Evolutionary conservation across 2,113 vertebrate species (phyloP).

Genomic region (Trematomus loennbergii): DNA sequence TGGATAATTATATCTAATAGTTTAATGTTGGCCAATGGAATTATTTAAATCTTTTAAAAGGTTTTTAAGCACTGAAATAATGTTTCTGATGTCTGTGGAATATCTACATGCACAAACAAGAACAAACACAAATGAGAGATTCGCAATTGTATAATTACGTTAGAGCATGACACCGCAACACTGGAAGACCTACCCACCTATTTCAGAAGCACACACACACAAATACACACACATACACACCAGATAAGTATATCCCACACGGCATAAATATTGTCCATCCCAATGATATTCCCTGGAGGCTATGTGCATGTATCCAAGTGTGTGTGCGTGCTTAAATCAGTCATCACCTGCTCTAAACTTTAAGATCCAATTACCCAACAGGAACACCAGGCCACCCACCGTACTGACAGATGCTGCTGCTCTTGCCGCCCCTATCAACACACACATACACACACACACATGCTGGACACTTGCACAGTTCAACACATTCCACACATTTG

Average conservation of each 20-base stretch:
- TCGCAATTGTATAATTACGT: background rate
- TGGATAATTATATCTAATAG: constrained; percentile 40
- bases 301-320: background rate
- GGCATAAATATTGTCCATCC: constrained; percentile 24
- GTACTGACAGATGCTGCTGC: constrained; percentile 78
- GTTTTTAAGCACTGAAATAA: constrained; percentile 1
- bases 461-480: constrained; percentile 46
- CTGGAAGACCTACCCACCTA: constrained; percentile 2
- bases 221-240: constrained; percentile 17
- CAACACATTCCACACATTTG: constrained; percentile 42
- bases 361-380: constrained; percentile 83
- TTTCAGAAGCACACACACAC: background rate
- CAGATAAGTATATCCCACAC: constrained; percentile 10
- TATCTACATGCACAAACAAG: constrained; percentile 1
- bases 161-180: background rate
- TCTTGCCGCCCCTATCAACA: constrained; percentile 76
- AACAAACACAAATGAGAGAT: constrained; percentile 1
- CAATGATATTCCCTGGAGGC: constrained; percentile 18
- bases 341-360: constrained; percentile 78
- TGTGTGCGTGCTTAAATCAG: constrained; percentile 63
- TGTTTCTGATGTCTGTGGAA: background rate
- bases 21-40: constrained; percentile 16
- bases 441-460: constrained; percentile 45
- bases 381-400: constrained; percentile 82
- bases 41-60: background rate